Base-by-base conservation (phyloP, 2,113 vertebrate genomes). In the Channa maculata region DNA sequence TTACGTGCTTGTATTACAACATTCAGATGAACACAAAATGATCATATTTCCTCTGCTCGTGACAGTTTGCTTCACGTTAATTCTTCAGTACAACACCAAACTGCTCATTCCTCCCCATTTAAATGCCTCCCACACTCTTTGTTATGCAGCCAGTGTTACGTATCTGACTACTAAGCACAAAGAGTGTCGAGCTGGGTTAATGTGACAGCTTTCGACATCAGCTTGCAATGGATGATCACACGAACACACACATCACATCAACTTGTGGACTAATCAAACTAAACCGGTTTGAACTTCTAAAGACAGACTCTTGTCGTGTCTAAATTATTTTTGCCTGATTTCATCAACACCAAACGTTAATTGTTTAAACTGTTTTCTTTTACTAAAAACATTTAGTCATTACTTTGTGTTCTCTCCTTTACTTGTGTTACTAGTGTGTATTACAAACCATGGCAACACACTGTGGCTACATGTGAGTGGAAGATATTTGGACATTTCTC, bases 181-280 rank as follows among this genome's bases (percentile, higher is more conserved):
- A 86, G 68, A 79, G 61, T 75, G 83, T 64, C n/a, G n/a, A 77
- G 86, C 63, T 72, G 62, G 86, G 11, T 82, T 77, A 69, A 86
- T 80, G 79, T 85, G 88, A 90, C 87, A 83, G 84, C 83, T 80
- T 70, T 67, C 65, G 65, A 65, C 45, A 24, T 80, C 71, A 54
- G 65, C 58, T 39, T 95, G 66, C 92, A 87, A 5, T 88, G 95
- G 86, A 96, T 95, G 1, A 96, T 96, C 82, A 92, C 93, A 0
- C 95, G 93, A 58, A 93, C 95, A 75, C 90, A 45, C 68, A 48
- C 66, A 59, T 45, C 64, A 13, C 66, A 59, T 45, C 64, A 13
- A 39, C 24, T 44, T 53, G 37, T 61, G 67, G 62, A 67, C 24
- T 7, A 7, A 33, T 59, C 43, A 10, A 61, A 65, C 57, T 67